These are phyloP conservation scores for Itoplectis maculator DNA, from an alignment of 2,888 invertebrate species.

Conservation along the genomic window DNA sequence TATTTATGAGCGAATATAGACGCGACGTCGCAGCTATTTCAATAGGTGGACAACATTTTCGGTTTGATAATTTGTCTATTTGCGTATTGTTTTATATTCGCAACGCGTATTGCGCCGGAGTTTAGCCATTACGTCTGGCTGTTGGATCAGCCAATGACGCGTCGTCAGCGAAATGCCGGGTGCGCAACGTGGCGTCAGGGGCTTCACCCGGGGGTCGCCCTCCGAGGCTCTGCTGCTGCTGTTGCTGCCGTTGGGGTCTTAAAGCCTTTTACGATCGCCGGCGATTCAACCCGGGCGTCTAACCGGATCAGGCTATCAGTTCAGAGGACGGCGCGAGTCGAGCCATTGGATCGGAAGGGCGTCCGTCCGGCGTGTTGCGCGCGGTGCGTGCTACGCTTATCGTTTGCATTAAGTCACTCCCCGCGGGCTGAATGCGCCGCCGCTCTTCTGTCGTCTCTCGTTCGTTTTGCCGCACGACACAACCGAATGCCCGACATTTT, in stretches of 20 bases:
- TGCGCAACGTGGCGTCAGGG: conserved; percentile 51
- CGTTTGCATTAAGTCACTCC: not conserved
- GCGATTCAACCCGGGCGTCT: conserved; percentile 50
- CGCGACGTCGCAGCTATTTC: no score
- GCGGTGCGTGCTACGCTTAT: conserved; percentile 31
- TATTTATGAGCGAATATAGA: no score
- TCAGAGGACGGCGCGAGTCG: conserved; percentile 47
- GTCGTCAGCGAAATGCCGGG: conserved; percentile 60
- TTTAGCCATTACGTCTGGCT: conserved; percentile 35
- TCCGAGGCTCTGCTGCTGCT: conserved; percentile 29
- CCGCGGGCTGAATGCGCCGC: no score
- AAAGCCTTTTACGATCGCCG: conserved; percentile 57
- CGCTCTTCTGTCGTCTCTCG: no score
- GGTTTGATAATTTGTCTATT: no score
- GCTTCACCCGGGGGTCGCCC: conserved; percentile 50
- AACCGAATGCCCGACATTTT: not conserved
- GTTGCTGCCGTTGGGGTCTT: conserved; percentile 43
- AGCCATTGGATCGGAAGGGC: conserved; percentile 53
- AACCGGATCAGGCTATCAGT: conserved; percentile 58
- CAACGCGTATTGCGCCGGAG: no score
- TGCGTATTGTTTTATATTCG: no score
- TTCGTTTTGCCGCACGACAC: not conserved
- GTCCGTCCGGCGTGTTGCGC: conserved; percentile 43
- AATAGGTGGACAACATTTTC: no score
- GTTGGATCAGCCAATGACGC: conserved; percentile 55